These are phyloP conservation scores for Leptobrachium ailaonicum DNA, from an alignment of 2,113 vertebrate genomes.

Conservation along the genomic window DNA sequence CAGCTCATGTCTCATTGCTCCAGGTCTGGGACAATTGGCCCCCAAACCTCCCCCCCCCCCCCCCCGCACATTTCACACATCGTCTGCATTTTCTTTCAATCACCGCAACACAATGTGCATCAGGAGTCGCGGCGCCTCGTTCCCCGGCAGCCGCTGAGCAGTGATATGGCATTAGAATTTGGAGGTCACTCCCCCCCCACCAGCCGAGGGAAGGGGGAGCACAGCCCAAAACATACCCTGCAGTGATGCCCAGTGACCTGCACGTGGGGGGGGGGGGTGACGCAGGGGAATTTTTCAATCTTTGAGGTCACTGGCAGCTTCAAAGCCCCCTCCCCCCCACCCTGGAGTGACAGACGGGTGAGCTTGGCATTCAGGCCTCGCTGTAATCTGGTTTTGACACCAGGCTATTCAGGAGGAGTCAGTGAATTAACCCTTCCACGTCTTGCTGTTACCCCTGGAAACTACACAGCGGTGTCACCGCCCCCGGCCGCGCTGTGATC, in stretches of 20 bases:
- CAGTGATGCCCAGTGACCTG: constrained; percentile 22
- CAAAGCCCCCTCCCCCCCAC: constrained; percentile 14
- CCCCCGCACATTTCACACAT: no score
- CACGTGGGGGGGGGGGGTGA: constrained; percentile 11
- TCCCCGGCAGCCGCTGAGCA: background rate
- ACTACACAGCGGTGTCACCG: no score
- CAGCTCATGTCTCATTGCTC: no score
- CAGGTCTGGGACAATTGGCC: no score
- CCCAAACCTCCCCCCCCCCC: no score
- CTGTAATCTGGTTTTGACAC: constrained; percentile 25
- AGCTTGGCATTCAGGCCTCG: constrained; percentile 33
- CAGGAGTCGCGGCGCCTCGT: background rate
- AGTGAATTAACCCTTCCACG: constrained; percentile 34
- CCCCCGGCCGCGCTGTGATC: no score
- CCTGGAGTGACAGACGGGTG: constrained; percentile 30
- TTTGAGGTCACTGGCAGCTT: constrained; percentile 35
- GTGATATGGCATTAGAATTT: background rate
- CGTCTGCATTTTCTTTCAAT: no score
- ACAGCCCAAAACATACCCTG: background rate
- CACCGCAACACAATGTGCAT: background rate
- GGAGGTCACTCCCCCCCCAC: background rate
- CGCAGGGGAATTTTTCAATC: constrained; percentile 22
- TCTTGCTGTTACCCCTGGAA: background rate
- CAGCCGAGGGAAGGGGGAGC: background rate
- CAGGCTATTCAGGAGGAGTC: constrained; percentile 37